Evolutionary conservation across 1,140 invertebrate genomes (phyloP), one percentile per base, ranked within the genome.

Genomic region (Aporrectodea caliginosa): DNA sequence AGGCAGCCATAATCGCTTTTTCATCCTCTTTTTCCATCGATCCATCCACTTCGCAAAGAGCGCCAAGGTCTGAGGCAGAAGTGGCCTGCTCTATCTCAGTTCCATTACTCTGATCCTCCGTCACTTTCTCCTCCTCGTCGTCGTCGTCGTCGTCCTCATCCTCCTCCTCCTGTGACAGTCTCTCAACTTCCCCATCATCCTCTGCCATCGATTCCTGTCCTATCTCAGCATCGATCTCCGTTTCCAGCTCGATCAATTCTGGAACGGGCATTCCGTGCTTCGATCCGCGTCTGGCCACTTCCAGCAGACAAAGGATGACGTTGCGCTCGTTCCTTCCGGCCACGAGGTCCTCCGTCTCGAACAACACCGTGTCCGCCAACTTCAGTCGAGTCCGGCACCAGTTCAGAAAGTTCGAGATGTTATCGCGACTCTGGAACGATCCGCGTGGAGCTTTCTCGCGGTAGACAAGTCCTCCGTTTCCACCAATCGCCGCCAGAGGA

Each of bases 261-360:
- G 97, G 97, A 0, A 95, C 95, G 75, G 95, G 91, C 94, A 98
- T 96, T 1, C 97, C 94, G 83, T 94, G 92, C 84, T 93, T 93
- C 31, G 94, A 93, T 27, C 94, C 95, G 75, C 93, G 91, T 82
- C 96, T 90, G 6, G 95, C 96, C 72, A 81, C 94, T 88, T 98
- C 95, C 80, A 98, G 88, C 73, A 98, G 89, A 86, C 95, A 98
- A 29, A 98, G 90, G 35, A 98, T 95, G 75, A 98, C 95, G 87
- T 95, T 95, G 86, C 96, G 95, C 88, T 98, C 96, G 87, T 98
- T 98, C 88, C 98, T 98, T 72, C 95, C 90, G 86, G 96, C 90
- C 79, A 98, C 97, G 82, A 98, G 90, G 88, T 98, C 96, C 87
- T 98, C 96, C 14, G 96, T 97, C 90, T 98, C 97, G 87, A 98